Conservation (phyloP, 2,888 invertebrate genomes). For the Tethea ocularis region DNA sequence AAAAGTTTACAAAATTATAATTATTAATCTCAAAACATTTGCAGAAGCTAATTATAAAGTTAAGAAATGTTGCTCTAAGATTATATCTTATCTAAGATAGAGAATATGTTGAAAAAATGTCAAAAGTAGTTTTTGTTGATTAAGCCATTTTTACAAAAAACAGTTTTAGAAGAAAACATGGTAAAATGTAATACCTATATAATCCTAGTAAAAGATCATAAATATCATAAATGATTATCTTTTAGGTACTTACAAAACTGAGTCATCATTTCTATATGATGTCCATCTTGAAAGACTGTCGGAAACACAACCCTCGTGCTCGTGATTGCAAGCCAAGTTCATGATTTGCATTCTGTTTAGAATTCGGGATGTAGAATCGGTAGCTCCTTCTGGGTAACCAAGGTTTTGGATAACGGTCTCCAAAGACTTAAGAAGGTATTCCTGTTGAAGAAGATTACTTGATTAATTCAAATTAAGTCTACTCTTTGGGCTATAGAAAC, state of each 20-base stretch:
- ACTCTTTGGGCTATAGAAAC: background rate
- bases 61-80: too few relatives aligned
- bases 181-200: too few relatives aligned
- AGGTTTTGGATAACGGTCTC: slow-evolving; percentile 72
- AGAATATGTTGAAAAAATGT: too few relatives aligned
- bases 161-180: too few relatives aligned
- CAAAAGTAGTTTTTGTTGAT: too few relatives aligned
- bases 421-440: slow-evolving; percentile 74
- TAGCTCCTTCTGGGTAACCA: slow-evolving; percentile 71
- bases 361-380: slow-evolving; percentile 81
- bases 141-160: too few relatives aligned
- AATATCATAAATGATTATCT: too few relatives aligned
- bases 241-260: slow-evolving; percentile 43
- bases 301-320: slow-evolving; percentile 81
- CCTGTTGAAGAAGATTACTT: slow-evolving; percentile 44
- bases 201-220: too few relatives aligned
- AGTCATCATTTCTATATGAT: slow-evolving; percentile 39
- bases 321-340: slow-evolving; percentile 86
- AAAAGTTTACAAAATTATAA: slow-evolving; percentile 8
- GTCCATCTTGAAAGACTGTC: slow-evolving; percentile 68
- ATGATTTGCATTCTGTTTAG: slow-evolving; percentile 84
- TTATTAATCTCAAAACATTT: too few relatives aligned
- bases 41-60: too few relatives aligned
- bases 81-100: too few relatives aligned
- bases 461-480: background rate